Base-by-base conservation (phyloP, 2,113 vertebrate species). In the Gallinago jamesoni region DNA sequence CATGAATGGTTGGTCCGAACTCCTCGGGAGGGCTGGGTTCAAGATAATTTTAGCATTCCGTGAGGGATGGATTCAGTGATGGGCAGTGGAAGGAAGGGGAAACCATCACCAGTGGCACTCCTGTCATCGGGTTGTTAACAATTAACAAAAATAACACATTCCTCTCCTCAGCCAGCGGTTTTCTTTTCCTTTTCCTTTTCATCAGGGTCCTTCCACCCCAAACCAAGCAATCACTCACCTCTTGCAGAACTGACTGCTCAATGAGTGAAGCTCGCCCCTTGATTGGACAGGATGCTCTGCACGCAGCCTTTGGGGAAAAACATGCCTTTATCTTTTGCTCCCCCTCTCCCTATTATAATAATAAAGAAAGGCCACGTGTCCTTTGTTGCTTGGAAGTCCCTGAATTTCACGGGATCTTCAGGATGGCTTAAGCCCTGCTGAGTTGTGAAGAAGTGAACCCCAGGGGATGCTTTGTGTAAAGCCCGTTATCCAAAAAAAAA, bases 81-180 rank as follows among this genome's bases (percentile, higher is more conserved):
- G 33, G 45, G 21, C 50, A 47, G 20, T 12, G 30, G 24, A 83
- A 47, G 81, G 53, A 83, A 70, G 12, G 10, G 17, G 25, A 80
- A 88, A 69, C 62, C 67, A 80, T 76, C 76, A 41, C 7, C 56
- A 22, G 33, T 2, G 1, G 11, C 8, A 2, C 20, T 64, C 24
- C 69, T 70, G 33, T 6, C 2, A 0, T 3, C 0, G 2, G 74
- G 27, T 0, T 63, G 31, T 16, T 22, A 20, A 74, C 56, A 4
- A 3, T 10, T 3, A 5, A 47, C 25, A 62, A 67, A 53, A 45
- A 39, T 6, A 11, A 6, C 43, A 72, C 3, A 0, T 19, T 64
- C 22, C 12, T 47, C 20, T 24, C 22, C 43, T 5, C 24, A 73
- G 67, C 28, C 62, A 68, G 43, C 59, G 24, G 37, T 47, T 47